Evolutionary conservation across 2,113 vertebrate genomes (phyloP), one percentile per base, ranked within the genome.

Genomic region (Columba livia): DNA sequence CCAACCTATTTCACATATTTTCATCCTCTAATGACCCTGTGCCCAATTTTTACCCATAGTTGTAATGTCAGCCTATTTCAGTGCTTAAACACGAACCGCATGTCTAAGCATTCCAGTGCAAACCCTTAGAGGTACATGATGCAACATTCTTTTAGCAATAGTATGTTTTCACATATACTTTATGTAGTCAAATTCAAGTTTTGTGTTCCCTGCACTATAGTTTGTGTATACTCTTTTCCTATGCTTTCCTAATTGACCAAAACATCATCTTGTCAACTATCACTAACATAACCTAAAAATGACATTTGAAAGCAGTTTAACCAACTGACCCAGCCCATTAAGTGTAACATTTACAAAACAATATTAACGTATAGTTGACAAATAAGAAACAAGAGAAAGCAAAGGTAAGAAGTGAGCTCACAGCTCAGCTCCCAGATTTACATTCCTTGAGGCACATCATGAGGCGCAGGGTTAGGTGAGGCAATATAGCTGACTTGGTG

Each of bases 361-460:
- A 2, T 48, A 69, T n/a, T 67, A 91, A 73, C 56, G 38, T 12
- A 69, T 4, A 95, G 40, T 32, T n/a, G 78, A 32, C 51, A 92
- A 96, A 87, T 26, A n/a, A 73, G 54, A 92, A 79, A 54, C 0
- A 31, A 70, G 9, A 94, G 57, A 71, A 67, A 9, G 12, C 42
- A 67, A 89, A 53, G 32, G 26, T 38, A 92, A 93, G 67, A 73
- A 74, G 7, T 48, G 66, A 79, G 11, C 25, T 64, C 42, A 4
- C 26, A 85, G 53, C 93, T 93, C 26, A 85, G 53, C 93, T 93
- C 36, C 60, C 28, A 12, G 69, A 53, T 70, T 98, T 91, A 99
- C 95, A 98, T 98, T 77, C 97, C 96, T 69, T 98, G 98, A 82
- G 99, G 97, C 62, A 98, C n/a, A 36, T 98, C 99, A 87, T 99